These are phyloP conservation scores for Cryptocheilus praepositus DNA, from an alignment of 2,888 invertebrate species.

Conservation along the genomic window DNA sequence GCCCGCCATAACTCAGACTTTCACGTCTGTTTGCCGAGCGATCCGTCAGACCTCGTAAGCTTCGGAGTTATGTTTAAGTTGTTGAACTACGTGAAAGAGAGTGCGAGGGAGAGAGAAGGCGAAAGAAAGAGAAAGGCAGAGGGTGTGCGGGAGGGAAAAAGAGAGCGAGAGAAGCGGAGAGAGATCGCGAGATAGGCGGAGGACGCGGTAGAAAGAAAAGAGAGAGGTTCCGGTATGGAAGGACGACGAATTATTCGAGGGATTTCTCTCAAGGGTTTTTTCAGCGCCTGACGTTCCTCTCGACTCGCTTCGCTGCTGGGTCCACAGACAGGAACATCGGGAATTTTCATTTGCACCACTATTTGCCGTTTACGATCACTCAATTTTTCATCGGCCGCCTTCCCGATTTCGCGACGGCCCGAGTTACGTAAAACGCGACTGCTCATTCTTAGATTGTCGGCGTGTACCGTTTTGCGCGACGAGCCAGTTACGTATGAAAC, in stretches of 20 bases:
- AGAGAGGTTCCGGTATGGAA: conserved; percentile 10
- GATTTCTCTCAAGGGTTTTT: conserved; percentile 59
- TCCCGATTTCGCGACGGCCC: conserved; percentile 12
- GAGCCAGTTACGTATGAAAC: neutral
- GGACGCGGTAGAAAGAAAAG: neutral
- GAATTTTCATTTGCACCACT: conserved; percentile 30
- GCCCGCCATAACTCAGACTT: conserved; percentile 71
- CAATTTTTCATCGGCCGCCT: conserved; percentile 13
- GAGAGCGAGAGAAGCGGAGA: conserved; percentile 14
- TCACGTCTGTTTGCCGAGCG: conserved; percentile 69
- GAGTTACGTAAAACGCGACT: too few relatives aligned
- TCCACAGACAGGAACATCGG: conserved; percentile 6
- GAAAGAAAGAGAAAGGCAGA: conserved; percentile 6
- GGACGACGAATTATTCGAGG: conserved; percentile 62
- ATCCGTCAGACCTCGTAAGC: conserved; percentile 71
- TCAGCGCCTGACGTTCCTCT: conserved; percentile 27
- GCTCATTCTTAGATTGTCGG: neutral
- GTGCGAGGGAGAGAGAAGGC: conserved; percentile 17
- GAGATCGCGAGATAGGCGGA: neutral
- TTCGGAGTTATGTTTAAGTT: conserved; percentile 73
- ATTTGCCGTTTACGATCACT: conserved; percentile 25
- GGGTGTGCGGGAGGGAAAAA: conserved; percentile 48
- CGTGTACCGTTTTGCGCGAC: neutral
- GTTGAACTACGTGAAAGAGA: conserved; percentile 66
- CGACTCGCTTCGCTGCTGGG: conserved; percentile 10